Conservation (phyloP, 2,888 invertebrate genomes). For the Tenthredo amoena region DNA sequence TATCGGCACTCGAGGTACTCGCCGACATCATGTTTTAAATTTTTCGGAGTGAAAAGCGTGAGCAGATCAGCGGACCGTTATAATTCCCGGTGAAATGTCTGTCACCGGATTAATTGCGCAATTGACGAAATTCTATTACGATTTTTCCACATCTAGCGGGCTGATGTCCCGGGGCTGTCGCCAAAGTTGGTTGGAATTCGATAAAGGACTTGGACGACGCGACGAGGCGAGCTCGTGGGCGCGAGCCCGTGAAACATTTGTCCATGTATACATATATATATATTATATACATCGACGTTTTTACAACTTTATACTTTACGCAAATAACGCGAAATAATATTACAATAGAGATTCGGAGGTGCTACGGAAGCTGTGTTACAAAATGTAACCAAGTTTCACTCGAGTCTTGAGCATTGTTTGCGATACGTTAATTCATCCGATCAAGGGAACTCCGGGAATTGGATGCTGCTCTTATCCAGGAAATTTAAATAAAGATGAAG, state of each 20-base stretch:
- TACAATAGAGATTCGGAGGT: not conserved
- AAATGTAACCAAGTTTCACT: not conserved
- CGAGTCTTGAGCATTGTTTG: conserved; percentile 1
- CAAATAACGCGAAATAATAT: not conserved
- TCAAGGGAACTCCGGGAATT: not conserved
- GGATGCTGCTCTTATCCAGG: not conserved
- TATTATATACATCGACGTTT: not conserved
- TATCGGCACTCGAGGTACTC: not conserved
- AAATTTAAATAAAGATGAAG: not conserved
- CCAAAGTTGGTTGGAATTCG: conserved; percentile 30
- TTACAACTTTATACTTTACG: conserved; percentile 5
- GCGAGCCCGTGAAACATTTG: not conserved
- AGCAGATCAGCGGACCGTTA: conserved; percentile 12
- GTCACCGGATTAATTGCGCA: conserved; percentile 45
- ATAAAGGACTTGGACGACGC: conserved; percentile 44
- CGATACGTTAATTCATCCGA: conserved; percentile 1
- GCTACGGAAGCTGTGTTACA: not conserved
- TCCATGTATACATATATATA: not conserved
- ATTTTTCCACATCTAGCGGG: conserved; percentile 15
- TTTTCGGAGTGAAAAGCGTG: not conserved
- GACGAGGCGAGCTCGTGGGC: not conserved
- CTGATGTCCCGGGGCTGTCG: conserved; percentile 31
- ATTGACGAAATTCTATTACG: conserved; percentile 33
- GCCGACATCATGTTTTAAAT: conserved; percentile 7
- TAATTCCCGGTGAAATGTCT: conserved; percentile 46